These are phyloP conservation scores for western clawed frog (Xenopus tropicalis) DNA, from an alignment of 2,113 vertebrate genomes.

Conservation along the genomic window UCB_Xtro_10.0 CM004444.2:166094501-166095000, in stretches of 20 bases:
- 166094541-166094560: no score
- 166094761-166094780: conserved; percentile 89
- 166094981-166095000: conserved; percentile 89
- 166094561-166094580: conserved; percentile 59
- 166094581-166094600: conserved; percentile 71
- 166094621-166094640: conserved; percentile 66
- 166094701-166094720: conserved; percentile 87
- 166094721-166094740: conserved; percentile 87
- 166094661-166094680: conserved; percentile 75
- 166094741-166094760: conserved; percentile 93
- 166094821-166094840: conserved; percentile 78
- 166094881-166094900: conserved; percentile 90
- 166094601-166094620: conserved; percentile 75
- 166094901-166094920: conserved; percentile 83
- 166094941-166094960: conserved; percentile 75
- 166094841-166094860: conserved; percentile 88
- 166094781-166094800: conserved; percentile 88
- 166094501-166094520: no score
- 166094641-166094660: conserved; percentile 76
- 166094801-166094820: conserved; percentile 68
- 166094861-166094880: conserved; percentile 90
- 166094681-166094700: conserved; percentile 82
- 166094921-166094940: conserved; percentile 64
- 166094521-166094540: no score
- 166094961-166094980: conserved; percentile 81